These are phyloP conservation scores for Danaus chrysippus DNA, from an alignment of 2,888 invertebrate species.

Conservation along the genomic window DNA sequence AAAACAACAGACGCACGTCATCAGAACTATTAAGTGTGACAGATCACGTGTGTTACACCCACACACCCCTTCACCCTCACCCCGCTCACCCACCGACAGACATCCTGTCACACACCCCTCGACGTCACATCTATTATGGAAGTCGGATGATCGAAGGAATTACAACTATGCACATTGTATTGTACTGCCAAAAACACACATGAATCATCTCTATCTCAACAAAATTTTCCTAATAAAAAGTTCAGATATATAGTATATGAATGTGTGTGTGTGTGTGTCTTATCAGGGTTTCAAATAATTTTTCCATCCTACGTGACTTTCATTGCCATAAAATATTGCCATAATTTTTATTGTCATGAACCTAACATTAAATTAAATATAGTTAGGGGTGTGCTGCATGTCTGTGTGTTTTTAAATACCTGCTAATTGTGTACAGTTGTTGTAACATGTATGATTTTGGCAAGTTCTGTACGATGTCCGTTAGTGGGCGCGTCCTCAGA, in stretches of 20 bases:
- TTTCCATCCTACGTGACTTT: too few species aligned
- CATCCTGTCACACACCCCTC: conserved; percentile 30
- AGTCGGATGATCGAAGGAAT: conserved; percentile 30
- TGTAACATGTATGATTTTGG: background rate
- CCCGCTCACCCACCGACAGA: conserved; percentile 12
- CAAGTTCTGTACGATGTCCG: background rate
- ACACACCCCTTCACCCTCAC: conserved; percentile 15
- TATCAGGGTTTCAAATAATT: too few species aligned
- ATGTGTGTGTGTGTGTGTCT: too few species aligned
- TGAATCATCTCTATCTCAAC: background rate
- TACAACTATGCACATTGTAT: conserved; percentile 11
- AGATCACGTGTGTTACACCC: conserved; percentile 28
- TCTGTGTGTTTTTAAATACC: too few species aligned
- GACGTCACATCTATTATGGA: conserved; percentile 23
- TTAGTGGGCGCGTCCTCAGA: conserved; percentile 21
- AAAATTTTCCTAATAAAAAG: background rate
- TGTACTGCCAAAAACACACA: conserved; percentile 8
- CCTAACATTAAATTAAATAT: too few species aligned
- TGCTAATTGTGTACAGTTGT: too few species aligned
- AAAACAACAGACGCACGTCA: conserved; percentile 1
- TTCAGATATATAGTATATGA: too few species aligned
- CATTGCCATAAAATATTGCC: too few species aligned
- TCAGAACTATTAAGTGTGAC: conserved; percentile 7
- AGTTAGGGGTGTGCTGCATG: too few species aligned
- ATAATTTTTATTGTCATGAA: too few species aligned